Evolutionary conservation across 2,888 invertebrate genomes (phyloP).

Genomic region (Leucophora obtusa): DNA sequence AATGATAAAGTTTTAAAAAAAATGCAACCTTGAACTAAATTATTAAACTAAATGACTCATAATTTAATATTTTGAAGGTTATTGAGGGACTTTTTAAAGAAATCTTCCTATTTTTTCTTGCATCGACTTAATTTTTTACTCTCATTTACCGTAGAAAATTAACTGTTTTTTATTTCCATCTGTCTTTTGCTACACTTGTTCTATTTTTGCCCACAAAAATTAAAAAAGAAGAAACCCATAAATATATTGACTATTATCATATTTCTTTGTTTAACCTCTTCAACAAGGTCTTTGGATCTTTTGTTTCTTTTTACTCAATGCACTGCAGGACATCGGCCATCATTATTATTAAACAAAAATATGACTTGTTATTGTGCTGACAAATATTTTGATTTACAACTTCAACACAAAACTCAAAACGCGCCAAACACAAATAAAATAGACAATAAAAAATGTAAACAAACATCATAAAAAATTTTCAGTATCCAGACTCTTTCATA

Average conservation of each 20-base stretch:
- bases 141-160: conserved; percentile 37
- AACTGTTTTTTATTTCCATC: conserved; percentile 1
- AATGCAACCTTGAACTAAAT: conserved; percentile 25
- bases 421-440: background rate
- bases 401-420: conserved; percentile 19
- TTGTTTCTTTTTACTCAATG: conserved; percentile 12
- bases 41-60: conserved; percentile 19
- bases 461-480: conserved; percentile 46
- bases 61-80: conserved; percentile 33
- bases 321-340: conserved; percentile 50
- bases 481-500: background rate
- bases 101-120: background rate
- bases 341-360: conserved; percentile 55
- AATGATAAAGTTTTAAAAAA: conserved; percentile 1
- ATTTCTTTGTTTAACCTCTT: conserved; percentile 28
- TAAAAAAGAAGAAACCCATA: background rate
- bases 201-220: conserved; percentile 17
- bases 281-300: conserved; percentile 26
- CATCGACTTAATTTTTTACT: conserved; percentile 20
- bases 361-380: conserved; percentile 61
- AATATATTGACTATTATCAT: background rate
- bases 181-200: conserved; percentile 48
- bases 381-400: conserved; percentile 63
- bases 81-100: background rate
- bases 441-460: conserved; percentile 38